phyloP scores from a whole-genome alignment of 92 coral and sea anemone species.

The Meandrina meandrites region DNA sequence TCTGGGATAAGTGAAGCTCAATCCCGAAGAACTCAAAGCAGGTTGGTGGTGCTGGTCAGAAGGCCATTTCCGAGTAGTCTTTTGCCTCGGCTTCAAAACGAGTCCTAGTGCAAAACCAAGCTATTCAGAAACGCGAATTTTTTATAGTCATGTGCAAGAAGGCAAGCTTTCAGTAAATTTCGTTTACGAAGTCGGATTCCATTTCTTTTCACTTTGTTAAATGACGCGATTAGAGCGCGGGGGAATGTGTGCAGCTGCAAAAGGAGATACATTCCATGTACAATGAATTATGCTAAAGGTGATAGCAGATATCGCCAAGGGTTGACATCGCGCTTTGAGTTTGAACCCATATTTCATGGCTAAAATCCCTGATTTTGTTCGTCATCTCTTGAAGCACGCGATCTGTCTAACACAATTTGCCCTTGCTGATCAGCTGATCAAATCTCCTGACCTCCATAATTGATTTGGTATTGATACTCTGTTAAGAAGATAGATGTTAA shows the following conservation, averaged over 20 bases:
- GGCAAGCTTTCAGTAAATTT: too few species aligned
- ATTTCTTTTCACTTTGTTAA: too few species aligned
- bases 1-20: slow-evolving; percentile 76
- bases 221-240: too few species aligned
- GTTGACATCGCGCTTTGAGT: neutral
- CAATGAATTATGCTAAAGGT: too few species aligned
- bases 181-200: too few species aligned
- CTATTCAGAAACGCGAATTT: neutral
- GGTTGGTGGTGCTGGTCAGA: slow-evolving; percentile 48
- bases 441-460: neutral
- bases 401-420: neutral
- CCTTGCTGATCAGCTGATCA: neutral
- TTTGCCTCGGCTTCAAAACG: neutral
- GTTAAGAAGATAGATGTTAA: neutral
- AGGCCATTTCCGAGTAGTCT: neutral
- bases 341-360: too few species aligned
- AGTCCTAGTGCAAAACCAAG: neutral
- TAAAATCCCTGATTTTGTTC: too few species aligned
- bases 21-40: slow-evolving; percentile 91
- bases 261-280: too few species aligned
- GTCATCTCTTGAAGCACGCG: too few species aligned
- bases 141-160: neutral
- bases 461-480: neutral
- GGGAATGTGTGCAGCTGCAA: too few species aligned
- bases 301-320: too few species aligned